A percentile compares a stretch with the other conserved stretches of the same genome.
Conservation (phyloP, 64 coral and sea anemone species). For the Exaiptasia diaphana region DNA sequence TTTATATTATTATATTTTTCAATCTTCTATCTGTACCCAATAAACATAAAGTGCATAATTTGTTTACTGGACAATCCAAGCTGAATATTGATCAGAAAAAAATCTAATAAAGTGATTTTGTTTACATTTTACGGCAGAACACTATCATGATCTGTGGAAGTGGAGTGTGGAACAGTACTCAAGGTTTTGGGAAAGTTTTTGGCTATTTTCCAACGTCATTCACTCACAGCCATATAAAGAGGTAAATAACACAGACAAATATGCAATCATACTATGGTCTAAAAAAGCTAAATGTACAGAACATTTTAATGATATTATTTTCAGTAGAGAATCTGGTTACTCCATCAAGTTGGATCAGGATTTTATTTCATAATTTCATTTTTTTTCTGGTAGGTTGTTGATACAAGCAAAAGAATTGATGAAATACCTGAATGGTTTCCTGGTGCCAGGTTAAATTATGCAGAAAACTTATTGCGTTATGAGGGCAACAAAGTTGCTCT, state of each 20-base stretch:
- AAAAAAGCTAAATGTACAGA: too few relatives aligned
- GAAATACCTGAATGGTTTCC: constrained; percentile 89
- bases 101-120: too few relatives aligned
- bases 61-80: too few relatives aligned
- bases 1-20: too few relatives aligned
- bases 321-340: too few relatives aligned
- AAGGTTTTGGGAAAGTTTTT: constrained; percentile 93
- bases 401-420: constrained; percentile 65
- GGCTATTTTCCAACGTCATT: constrained; percentile 69
- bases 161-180: constrained; percentile 71
- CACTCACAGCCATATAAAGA: constrained; percentile 77
- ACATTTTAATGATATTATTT: too few relatives aligned
- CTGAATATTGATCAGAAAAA: too few relatives aligned
- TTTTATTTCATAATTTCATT: too few relatives aligned
- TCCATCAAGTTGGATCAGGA: too few relatives aligned
- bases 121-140: constrained; percentile 39
- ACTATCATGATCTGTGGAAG: constrained; percentile 68
- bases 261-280: too few relatives aligned
- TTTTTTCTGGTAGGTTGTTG: constrained; percentile 65
- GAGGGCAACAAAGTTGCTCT: constrained; percentile 74
- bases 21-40: too few relatives aligned
- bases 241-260: constrained; percentile 38
- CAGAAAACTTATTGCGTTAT: constrained; percentile 83
- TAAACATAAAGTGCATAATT: too few relatives aligned
- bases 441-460: constrained; percentile 85